Evolutionary conservation across 1,140 invertebrate genomes (phyloP).

Genomic region (Aricia agestis): DNA sequence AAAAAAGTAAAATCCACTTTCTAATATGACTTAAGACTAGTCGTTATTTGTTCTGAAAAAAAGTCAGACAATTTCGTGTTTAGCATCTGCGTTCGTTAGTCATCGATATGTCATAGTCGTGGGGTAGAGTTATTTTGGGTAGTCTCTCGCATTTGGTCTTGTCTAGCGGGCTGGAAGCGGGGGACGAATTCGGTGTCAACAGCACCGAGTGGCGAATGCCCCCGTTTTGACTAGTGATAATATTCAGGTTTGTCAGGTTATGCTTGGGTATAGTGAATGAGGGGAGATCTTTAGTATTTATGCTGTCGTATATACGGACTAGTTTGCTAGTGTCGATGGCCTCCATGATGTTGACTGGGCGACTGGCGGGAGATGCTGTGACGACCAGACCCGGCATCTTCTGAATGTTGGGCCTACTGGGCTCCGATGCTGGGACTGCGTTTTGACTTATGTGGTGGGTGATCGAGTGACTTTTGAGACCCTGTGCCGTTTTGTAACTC

Average conservation of each 20-base stretch:
- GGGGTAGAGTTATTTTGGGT: constrained; percentile 48
- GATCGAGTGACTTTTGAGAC: constrained; percentile 83
- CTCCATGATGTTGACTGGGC: constrained; percentile 42
- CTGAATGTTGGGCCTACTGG: constrained; percentile 19
- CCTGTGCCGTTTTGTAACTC: constrained; percentile 87
- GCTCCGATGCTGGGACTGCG: constrained; percentile 26
- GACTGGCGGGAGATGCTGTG: constrained; percentile 46
- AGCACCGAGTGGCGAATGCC: constrained; percentile 39
- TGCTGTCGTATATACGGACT: constrained; percentile 63
- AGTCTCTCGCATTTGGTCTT: constrained; percentile 48
- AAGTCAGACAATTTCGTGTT: neutral
- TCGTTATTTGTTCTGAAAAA: too few relatives aligned
- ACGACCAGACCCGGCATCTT: constrained; percentile 54
- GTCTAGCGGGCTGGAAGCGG: constrained; percentile 40
- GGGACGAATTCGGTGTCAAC: constrained; percentile 37
- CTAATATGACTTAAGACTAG: too few relatives aligned
- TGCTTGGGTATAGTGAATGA: constrained; percentile 62
- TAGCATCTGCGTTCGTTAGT: constrained; percentile 35
- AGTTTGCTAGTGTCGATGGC: constrained; percentile 54
- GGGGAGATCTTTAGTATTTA: constrained; percentile 53
- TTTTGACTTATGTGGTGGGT: constrained; percentile 73
- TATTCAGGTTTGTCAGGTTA: constrained; percentile 49
- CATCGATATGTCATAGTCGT: constrained; percentile 35
- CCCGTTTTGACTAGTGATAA: constrained; percentile 38
- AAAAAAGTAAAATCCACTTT: too few relatives aligned